phyloP scores from a whole-genome alignment of 2,113 vertebrate genomes.

The Nothoprocta pentlandii region DNA sequence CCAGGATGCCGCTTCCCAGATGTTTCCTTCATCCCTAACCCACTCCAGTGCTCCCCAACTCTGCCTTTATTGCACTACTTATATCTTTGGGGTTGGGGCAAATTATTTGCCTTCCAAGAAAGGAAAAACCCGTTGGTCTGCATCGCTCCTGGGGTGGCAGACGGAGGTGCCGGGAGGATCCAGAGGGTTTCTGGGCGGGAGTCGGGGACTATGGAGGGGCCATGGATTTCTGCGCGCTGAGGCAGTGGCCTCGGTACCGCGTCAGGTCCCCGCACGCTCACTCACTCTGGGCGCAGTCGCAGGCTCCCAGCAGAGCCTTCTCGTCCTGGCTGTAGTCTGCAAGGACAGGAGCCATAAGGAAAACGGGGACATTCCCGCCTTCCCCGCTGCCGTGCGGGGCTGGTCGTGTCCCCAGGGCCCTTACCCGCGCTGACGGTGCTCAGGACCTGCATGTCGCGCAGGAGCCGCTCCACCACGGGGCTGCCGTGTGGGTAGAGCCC shows the following conservation, averaged over 20 bases:
- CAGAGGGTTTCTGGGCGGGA: too few relatives aligned
- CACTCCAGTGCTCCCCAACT: background rate
- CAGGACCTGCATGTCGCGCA: conserved; percentile 82
- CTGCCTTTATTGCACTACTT: too few relatives aligned
- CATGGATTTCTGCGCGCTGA: too few relatives aligned
- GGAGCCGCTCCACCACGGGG: conserved; percentile 75
- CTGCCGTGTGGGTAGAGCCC: conserved; percentile 88
- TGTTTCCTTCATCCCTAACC: too few relatives aligned
- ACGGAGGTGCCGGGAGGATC: too few relatives aligned
- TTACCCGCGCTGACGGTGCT: conserved; percentile 85
- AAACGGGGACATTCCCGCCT: too few relatives aligned
- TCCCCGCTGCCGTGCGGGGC: background rate
- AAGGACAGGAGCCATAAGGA: conserved; percentile 6
- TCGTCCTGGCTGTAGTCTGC: conserved; percentile 96
- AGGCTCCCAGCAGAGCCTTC: conserved; percentile 91
- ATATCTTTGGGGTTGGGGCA: background rate
- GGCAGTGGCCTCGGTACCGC: too few relatives aligned
- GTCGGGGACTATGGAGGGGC: too few relatives aligned
- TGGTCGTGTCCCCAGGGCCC: background rate
- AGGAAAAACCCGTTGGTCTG: too few relatives aligned
- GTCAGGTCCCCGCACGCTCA: background rate
- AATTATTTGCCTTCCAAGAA: too few relatives aligned
- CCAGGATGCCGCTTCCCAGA: background rate
- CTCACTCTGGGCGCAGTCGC: conserved; percentile 93
- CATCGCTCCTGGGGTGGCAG: too few relatives aligned